Conservation (phyloP, 2,888 invertebrate species). For the Lepidochrysops patricia region DNA sequence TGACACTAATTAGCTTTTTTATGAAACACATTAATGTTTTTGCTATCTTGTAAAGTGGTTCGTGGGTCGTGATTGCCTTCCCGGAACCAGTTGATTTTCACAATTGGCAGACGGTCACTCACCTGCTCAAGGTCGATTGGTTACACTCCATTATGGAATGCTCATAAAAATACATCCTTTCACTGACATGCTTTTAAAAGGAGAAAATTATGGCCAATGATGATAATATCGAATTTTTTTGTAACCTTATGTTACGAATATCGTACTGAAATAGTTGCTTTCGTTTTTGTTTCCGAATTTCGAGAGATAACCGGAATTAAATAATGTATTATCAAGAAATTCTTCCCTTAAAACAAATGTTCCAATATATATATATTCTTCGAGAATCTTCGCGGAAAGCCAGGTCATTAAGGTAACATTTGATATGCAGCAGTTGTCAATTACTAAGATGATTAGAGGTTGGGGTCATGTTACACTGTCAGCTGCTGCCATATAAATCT, state of each 20-base stretch:
- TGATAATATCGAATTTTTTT: background rate
- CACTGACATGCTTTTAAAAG: background rate
- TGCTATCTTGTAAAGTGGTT: background rate
- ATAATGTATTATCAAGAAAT: too few relatives aligned
- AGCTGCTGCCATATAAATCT: background rate
- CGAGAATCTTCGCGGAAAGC: too few relatives aligned
- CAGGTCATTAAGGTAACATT: background rate
- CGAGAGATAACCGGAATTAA: too few relatives aligned
- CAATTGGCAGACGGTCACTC: conserved; percentile 31
- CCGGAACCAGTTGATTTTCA: background rate
- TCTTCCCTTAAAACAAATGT: too few relatives aligned
- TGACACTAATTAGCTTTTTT: too few relatives aligned
- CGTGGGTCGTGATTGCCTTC: background rate
- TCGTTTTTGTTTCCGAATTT: background rate
- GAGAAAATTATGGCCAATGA: background rate
- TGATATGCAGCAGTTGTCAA: background rate
- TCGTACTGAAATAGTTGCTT: background rate
- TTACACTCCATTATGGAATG: background rate
- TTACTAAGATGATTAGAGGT: background rate
- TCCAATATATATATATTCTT: too few relatives aligned
- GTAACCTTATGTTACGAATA: background rate
- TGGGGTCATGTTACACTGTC: background rate
- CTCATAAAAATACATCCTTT: background rate
- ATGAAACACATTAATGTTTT: conserved; percentile 5
- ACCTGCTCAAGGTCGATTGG: conserved; percentile 41